Evolutionary conservation across 1,140 invertebrate genomes (phyloP), one percentile per base, ranked within the genome.

Genomic region (Wasmannia auropunctata): DNA sequence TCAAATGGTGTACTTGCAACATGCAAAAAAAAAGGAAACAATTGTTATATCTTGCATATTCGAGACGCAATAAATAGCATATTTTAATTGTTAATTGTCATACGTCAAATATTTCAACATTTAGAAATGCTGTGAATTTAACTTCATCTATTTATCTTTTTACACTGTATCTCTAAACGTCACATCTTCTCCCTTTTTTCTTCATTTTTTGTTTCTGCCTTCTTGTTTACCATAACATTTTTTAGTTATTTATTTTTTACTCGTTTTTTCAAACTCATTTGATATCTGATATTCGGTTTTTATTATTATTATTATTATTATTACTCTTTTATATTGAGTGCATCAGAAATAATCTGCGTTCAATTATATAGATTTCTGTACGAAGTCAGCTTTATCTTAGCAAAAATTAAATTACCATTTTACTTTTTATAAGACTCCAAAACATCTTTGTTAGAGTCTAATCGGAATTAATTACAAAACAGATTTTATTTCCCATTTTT

Each of bases 401-500:
- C 40, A 25, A 69, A 46, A 46, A 69, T 46, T 16, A 25, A 69
- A 46, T 69, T 25, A 67, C 43, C 5, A 3, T 69, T 69, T 46
- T 16, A 43, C 40, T 46, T 46, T 46, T 69, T 14, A 0, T 28
- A 46, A 67, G 2, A 25, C 3, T 46, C 1, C 0, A 28, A 43
- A 16, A 67, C 16, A n/a, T 67, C 2, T 25, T 28, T 46, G 40
- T 40, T 43, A 65, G 3, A 25, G 3, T 69, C 37, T 69, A 40
- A 14, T 25, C 11, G 4, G 2, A 40, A 5, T 11, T 72, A 72
- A 74, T 74, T 74, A 8, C 6, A 37, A 56, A 43, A 74, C 14
- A 86, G 28, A 88, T 84, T 81, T 70, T 62, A 49, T n/a, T n/a
- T 76, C 69, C 54, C 79, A 67, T 25, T 63, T 51, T 74, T 51